Base-by-base conservation (phyloP, 2,113 vertebrate species). In the Pardalotus punctatus region DNA sequence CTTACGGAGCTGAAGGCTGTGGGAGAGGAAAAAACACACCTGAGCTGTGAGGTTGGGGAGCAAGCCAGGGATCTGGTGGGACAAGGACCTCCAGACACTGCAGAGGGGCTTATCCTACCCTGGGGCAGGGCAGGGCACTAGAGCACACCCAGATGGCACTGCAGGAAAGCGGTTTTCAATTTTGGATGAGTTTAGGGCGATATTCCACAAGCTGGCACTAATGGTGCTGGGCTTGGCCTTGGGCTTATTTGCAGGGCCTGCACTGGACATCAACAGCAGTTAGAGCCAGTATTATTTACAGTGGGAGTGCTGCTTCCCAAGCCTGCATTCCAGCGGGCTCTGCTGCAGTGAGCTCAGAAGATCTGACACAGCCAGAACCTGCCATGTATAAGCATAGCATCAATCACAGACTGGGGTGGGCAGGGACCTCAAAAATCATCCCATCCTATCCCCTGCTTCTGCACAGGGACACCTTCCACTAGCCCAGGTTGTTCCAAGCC, bases 1-100 rank as follows among this genome's bases (percentile, higher is more conserved):
- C 98, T 98, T 73, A 81, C 11, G 58, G 96, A 97, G 77, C 95
- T 97, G 29, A 96, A 97, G 81, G 60, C 98, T 98, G 88, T 42
- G 82, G 29, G 35, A 17, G 60, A 86, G 74, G 61, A 78, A 38
- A 86, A 54, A 84, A 42, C 35, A 22, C 35, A 54, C 20, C 5
- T 35, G 78, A 94, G 74, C 57, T 84, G 3, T 19, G 66, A 76
- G 2, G 0, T 1, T 69, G 22, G 27, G 54, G 40, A 29, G 18
- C 20, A 24, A 40, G 35, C 35, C 45, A 65, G 24, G 82, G 9
- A 51, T 31, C 19, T 10, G 31, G 1, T 2, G 42, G 38, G n/a
- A 50, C 1, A 0, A 29, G 5, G 24, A 20, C 0, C 77, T 18
- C 28, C 10, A 36, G 40, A 24, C 38, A 22, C 0, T 8, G 36